Evolutionary conservation across 2,113 vertebrate genomes (phyloP).

Genomic region (Nestor notabilis): DNA sequence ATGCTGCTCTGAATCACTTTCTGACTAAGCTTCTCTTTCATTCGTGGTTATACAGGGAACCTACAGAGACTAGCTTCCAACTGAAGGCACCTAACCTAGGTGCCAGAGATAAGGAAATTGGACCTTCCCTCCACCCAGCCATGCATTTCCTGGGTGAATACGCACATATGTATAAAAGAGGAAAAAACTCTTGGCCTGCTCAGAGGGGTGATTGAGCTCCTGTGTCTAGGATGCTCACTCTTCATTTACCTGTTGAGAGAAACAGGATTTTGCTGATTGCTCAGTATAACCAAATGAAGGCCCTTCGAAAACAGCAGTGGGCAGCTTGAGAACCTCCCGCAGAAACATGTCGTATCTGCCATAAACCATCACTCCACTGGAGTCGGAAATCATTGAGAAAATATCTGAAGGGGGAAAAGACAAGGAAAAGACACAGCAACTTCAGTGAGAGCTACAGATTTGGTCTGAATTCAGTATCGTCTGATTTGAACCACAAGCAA

Average conservation of each 20-base stretch:
- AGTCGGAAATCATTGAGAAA: constrained; percentile 97
- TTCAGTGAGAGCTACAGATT: background rate
- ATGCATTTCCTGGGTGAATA: background rate
- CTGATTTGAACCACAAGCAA: background rate
- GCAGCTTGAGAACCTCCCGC: constrained; percentile 93
- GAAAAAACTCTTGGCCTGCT: background rate
- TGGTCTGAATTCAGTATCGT: background rate
- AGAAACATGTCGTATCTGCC: constrained; percentile 95
- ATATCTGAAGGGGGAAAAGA: constrained; percentile 81
- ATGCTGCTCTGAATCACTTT: background rate
- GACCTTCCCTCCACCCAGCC: background rate
- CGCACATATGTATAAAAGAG: background rate
- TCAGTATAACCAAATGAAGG: constrained; percentile 97
- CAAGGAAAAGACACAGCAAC: background rate
- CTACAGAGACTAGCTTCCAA: background rate
- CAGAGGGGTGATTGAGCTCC: background rate
- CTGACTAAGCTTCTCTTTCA: background rate
- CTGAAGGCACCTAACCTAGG: background rate
- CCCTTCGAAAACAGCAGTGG: constrained; percentile 94
- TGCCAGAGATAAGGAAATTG: background rate
- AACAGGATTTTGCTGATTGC: constrained; percentile 91
- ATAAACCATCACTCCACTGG: constrained; percentile 90
- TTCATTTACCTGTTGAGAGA: constrained; percentile 89
- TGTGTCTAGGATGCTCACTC: background rate
- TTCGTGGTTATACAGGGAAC: background rate